Percentiles rank a stretch among this genome's conserved stretches.
These are phyloP conservation scores for Tympanuchus pallidicinctus DNA, from an alignment of 2,113 vertebrate species.

Conservation along the genomic window DNA sequence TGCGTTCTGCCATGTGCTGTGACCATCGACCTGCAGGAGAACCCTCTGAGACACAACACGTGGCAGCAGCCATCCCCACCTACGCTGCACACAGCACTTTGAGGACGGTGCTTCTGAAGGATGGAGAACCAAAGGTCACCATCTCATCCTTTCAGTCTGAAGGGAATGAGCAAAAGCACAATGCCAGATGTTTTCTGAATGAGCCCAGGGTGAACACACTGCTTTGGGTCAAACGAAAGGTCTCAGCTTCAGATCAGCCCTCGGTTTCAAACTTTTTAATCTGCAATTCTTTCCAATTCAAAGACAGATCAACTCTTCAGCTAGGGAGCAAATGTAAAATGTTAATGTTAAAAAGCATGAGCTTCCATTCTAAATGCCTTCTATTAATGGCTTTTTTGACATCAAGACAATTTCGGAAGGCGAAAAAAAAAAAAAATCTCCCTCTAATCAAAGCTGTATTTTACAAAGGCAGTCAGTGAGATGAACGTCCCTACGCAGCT, in stretches of 20 bases:
- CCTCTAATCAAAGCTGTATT: not conserved
- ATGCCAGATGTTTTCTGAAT: not conserved
- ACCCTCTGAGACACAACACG: not conserved
- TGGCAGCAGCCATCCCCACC: not conserved
- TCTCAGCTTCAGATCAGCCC: not conserved
- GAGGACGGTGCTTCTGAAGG: not conserved
- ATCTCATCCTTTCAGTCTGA: not conserved
- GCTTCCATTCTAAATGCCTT: not conserved
- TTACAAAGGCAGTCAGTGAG: not conserved
- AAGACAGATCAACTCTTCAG: not conserved
- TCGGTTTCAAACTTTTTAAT: not conserved
- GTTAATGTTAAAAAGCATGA: not conserved
- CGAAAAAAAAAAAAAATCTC: not conserved
- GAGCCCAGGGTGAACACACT: not conserved
- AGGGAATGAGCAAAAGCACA: accelerated
- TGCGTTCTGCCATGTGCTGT: not conserved
- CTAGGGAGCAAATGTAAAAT: not conserved
- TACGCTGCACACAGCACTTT: not conserved
- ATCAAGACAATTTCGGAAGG: not conserved
- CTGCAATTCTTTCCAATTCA: not conserved
- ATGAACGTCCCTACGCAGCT: not conserved
- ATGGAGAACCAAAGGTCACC: not conserved
- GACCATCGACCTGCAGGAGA: not conserved
- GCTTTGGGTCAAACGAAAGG: not conserved
- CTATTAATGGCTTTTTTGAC: not conserved